These are phyloP conservation scores for Trichechus manatus DNA, from an alignment of 2,113 vertebrate species.

Conservation along the genomic window DNA sequence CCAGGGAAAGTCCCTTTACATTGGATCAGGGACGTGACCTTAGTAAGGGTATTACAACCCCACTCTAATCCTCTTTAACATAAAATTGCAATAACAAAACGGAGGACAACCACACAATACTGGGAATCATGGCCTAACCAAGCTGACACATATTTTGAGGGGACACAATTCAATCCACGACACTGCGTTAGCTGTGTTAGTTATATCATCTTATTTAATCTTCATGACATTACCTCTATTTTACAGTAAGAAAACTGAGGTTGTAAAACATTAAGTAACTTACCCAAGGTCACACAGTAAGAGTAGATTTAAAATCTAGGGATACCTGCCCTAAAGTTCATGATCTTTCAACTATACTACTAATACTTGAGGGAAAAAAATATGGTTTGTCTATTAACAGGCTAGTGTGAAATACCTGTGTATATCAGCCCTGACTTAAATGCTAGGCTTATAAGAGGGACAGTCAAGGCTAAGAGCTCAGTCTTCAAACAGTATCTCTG, in stretches of 20 bases:
- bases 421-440: not conserved
- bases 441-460: not conserved
- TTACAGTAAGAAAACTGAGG: slow-evolving; percentile 44
- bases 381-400: not conserved
- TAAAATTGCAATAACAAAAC: too few relatives aligned
- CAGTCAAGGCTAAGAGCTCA: slow-evolving; percentile 20
- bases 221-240: slow-evolving; percentile 28
- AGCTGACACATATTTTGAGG: too few relatives aligned
- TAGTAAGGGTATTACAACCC: too few relatives aligned
- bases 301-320: slow-evolving; percentile 46
- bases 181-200: not conserved
- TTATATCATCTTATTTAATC: slow-evolving; percentile 38
- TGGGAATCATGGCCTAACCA: too few relatives aligned
- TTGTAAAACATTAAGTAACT: not conserved
- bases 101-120: too few relatives aligned
- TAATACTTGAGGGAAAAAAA: slow-evolving; percentile 52
- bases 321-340: slow-evolving; percentile 9
- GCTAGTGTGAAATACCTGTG: not conserved
- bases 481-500: not conserved
- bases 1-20: too few relatives aligned
- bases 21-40: too few relatives aligned
- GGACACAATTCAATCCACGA: too few relatives aligned
- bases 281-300: not conserved
- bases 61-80: too few relatives aligned
- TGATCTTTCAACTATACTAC: slow-evolving; percentile 39